Evolutionary conservation across 2,113 vertebrate genomes (phyloP).

Genomic region (Macrotis lagotis): DNA sequence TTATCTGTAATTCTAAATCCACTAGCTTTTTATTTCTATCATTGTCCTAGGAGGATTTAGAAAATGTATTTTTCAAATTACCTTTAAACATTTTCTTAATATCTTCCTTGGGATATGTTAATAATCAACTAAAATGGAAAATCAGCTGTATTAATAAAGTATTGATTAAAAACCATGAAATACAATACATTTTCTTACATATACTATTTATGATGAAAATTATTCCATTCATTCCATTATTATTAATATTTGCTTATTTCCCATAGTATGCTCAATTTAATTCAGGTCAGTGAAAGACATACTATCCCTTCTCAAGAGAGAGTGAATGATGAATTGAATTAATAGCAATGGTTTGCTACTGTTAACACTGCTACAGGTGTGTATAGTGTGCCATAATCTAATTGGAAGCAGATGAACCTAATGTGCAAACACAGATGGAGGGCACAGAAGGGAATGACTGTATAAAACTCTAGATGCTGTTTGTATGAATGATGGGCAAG

Average conservation of each 20-base stretch:
- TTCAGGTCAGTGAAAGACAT: neutral
- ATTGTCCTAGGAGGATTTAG: conserved; percentile 8
- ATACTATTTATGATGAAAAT: conserved; percentile 1
- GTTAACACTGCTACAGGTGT: neutral
- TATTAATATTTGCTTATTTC: conserved; percentile 7
- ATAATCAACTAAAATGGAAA: conserved; percentile 66
- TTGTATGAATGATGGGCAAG: neutral
- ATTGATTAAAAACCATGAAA: conserved; percentile 49
- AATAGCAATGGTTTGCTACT: neutral
- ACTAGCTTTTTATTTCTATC: neutral
- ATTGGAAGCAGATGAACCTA: conserved; percentile 40
- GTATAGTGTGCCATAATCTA: conserved; percentile 4
- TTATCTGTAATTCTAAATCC: conserved; percentile 13
- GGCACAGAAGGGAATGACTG: neutral
- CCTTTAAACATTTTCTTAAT: conserved; percentile 51
- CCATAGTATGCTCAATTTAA: neutral
- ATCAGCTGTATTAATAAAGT: conserved; percentile 49
- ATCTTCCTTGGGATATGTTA: conserved; percentile 18
- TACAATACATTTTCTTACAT: conserved; percentile 40
- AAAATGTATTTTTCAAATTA: conserved; percentile 34
- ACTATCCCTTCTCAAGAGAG: neutral
- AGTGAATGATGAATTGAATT: neutral
- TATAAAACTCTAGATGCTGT: neutral
- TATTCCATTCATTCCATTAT: neutral
- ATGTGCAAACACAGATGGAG: conserved; percentile 29